Conservation (phyloP, 1,140 invertebrate genomes). For the Brachionus plicatilis region DNA sequence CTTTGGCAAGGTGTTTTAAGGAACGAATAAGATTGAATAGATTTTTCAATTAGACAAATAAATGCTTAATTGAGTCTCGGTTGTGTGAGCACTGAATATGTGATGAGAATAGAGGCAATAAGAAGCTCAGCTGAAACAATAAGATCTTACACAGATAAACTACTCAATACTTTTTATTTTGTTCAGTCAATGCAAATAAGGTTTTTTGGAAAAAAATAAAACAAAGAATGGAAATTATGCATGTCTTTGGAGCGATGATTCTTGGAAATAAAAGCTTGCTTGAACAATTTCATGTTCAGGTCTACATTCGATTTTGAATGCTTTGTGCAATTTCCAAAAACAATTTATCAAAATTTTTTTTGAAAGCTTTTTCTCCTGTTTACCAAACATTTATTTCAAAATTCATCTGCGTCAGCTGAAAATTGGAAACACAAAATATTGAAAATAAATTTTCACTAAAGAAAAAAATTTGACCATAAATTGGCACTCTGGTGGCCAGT, state of each 20-base stretch:
- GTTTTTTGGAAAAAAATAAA: not conserved
- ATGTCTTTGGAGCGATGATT: not conserved
- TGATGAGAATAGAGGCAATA: not conserved
- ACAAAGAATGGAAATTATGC: not conserved
- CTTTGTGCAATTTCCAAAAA: not conserved
- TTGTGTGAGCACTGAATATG: not conserved
- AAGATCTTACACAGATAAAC: not conserved
- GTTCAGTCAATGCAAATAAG: not conserved
- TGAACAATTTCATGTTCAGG: not conserved
- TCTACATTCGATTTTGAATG: not conserved
- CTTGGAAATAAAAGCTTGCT: not conserved
- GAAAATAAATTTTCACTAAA: not conserved
- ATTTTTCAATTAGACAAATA: not conserved
- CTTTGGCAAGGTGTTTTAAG: not conserved
- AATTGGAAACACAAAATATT: not conserved
- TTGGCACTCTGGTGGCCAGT: not conserved
- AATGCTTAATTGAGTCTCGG: not conserved
- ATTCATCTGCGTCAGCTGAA: not conserved
- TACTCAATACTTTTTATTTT: not conserved
- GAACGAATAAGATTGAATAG: not conserved
- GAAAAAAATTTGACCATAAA: not conserved
- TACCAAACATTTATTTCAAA: not conserved
- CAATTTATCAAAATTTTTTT: not conserved
- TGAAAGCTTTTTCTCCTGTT: not conserved
- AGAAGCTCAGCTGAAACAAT: not conserved